phyloP scores from a whole-genome alignment of 2,797 vertebrate genomes.

The Erethizon dorsatum region DNA sequence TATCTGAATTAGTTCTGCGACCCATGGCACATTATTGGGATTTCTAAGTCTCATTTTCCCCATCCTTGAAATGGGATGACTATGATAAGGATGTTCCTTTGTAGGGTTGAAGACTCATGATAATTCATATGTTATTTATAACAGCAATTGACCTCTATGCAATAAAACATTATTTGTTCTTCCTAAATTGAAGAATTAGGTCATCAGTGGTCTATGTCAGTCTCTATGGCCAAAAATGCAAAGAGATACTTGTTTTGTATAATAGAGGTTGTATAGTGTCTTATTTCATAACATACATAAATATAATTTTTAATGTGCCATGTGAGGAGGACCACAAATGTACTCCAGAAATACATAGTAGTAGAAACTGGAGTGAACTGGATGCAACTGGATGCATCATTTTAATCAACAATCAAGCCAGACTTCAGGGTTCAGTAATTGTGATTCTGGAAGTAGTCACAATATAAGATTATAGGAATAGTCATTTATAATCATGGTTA shows the following conservation, averaged over 20 bases:
- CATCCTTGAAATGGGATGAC: not conserved
- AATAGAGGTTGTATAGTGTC: not conserved
- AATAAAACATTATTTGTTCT: not conserved
- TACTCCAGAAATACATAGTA: not conserved
- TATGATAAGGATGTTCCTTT: not conserved
- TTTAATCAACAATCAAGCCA: not conserved
- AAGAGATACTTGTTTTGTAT: not conserved
- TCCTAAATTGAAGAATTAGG: not conserved
- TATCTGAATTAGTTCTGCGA: not conserved
- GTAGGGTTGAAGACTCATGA: not conserved
- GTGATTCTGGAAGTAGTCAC: not conserved
- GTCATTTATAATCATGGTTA: not conserved
- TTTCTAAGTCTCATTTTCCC: not conserved
- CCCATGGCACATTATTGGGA: not conserved
- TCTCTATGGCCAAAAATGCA: not conserved
- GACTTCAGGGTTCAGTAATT: not conserved
- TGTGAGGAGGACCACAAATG: not conserved
- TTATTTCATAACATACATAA: not conserved
- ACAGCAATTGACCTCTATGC: not conserved
- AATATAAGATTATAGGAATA: not conserved
- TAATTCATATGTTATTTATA: conserved; percentile 6
- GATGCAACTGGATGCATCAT: not conserved
- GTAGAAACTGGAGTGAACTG: not conserved
- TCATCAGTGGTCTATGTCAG: not conserved
- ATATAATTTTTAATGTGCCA: not conserved